These are phyloP conservation scores for Trinorchestia longiramus DNA, from an alignment of 1,140 invertebrate species.

Conservation along the genomic window DNA sequence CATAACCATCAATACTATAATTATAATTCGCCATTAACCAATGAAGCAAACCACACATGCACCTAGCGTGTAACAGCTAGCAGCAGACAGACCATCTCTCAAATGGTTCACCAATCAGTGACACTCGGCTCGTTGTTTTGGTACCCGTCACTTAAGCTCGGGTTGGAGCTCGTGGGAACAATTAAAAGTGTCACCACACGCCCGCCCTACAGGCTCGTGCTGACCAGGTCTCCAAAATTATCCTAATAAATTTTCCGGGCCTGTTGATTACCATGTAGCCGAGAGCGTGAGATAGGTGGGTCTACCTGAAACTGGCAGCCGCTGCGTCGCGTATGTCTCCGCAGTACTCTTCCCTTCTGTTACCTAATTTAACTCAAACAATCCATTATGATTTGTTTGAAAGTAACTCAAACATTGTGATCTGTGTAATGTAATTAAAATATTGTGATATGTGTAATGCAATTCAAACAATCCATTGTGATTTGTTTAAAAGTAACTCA, in stretches of 20 bases:
- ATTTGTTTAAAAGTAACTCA: too few relatives aligned
- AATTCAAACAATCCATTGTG: too few relatives aligned
- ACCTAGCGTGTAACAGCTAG: background rate
- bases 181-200: conserved; percentile 49
- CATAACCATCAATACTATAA: too few relatives aligned
- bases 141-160: background rate
- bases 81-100: background rate
- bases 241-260: background rate
- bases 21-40: too few relatives aligned
- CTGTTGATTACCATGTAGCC: background rate
- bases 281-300: background rate
- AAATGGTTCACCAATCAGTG: background rate
- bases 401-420: too few relatives aligned
- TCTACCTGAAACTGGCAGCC: background rate
- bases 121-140: background rate
- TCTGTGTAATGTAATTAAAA: too few relatives aligned
- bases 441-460: too few relatives aligned
- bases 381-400: too few relatives aligned
- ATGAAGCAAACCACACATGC: background rate
- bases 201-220: conserved; percentile 39
- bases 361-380: too few relatives aligned
- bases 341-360: too few relatives aligned
- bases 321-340: too few relatives aligned
- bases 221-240: background rate
- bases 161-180: conserved; percentile 28